Conservation (phyloP, 2,888 invertebrate species). For the Lasioglossum calceatum region DNA sequence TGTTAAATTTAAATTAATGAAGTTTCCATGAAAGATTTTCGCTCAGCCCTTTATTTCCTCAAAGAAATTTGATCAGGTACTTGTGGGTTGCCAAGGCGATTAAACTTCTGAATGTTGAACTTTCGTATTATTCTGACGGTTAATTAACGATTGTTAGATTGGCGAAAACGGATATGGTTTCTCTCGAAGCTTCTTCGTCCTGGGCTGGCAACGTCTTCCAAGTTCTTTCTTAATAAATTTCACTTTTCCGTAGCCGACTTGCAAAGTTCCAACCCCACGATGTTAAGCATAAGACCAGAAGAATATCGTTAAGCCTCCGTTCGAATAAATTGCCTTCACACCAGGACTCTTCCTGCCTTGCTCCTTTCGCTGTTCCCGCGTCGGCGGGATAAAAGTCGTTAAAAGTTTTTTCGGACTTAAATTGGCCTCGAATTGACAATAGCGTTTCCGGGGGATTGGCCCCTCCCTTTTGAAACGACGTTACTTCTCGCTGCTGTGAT, state of each 20-base stretch:
- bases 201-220: background rate
- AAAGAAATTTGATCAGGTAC: background rate
- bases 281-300: slow-evolving; percentile 15
- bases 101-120: background rate
- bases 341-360: slow-evolving; percentile 23
- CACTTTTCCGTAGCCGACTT: background rate
- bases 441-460: slow-evolving; percentile 37
- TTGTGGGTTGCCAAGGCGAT: background rate
- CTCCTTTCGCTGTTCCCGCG: slow-evolving; percentile 22
- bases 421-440: slow-evolving; percentile 72
- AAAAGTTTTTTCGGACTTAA: slow-evolving; percentile 69
- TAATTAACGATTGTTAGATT: background rate
- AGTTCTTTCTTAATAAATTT: slow-evolving; percentile 24
- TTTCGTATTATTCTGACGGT: background rate
- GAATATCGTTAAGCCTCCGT: slow-evolving; percentile 19
- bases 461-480: slow-evolving; percentile 19
- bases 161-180: slow-evolving; percentile 10
- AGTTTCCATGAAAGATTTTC: background rate
- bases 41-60: background rate
- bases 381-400: slow-evolving; percentile 65
- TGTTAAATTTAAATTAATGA: background rate
- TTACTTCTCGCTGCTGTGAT: slow-evolving; percentile 32
- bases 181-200: background rate
- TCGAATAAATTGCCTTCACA: slow-evolving; percentile 56
- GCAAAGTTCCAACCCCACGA: background rate